phyloP scores from a whole-genome alignment of 2,888 invertebrate genomes.

The Drosophila setosimentum region DNA sequence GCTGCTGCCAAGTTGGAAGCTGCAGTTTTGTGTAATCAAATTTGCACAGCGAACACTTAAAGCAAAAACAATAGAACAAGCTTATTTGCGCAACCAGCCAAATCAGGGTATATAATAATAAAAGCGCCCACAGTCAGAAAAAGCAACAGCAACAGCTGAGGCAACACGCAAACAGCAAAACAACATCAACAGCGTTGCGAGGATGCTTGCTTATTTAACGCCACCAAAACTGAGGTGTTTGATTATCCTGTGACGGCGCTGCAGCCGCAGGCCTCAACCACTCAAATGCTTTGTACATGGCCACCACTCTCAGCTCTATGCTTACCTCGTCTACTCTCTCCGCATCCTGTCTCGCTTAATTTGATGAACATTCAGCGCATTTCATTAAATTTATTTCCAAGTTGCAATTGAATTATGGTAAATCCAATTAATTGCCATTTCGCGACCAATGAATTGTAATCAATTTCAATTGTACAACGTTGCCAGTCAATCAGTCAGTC shows the following conservation, averaged over 20 bases:
- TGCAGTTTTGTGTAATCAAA: constrained; percentile 36
- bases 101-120: constrained; percentile 71
- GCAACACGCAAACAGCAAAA: constrained; percentile 23
- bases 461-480: constrained; percentile 55
- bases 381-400: constrained; percentile 64
- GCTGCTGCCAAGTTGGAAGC: constrained; percentile 13
- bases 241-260: constrained; percentile 48
- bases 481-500: constrained; percentile 7
- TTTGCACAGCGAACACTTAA: constrained; percentile 38
- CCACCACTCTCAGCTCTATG: not conserved
- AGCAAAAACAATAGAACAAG: constrained; percentile 51
- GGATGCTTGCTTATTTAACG: constrained; percentile 57
- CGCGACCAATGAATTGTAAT: constrained; percentile 64
- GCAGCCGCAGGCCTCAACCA: constrained; percentile 27
- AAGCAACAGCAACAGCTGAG: constrained; percentile 18
- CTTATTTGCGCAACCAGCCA: constrained; percentile 61
- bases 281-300: constrained; percentile 29
- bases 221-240: constrained; percentile 48
- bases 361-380: constrained; percentile 56
- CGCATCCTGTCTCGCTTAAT: constrained; percentile 36
- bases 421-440: constrained; percentile 65
- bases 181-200: not conserved
- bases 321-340: not conserved
- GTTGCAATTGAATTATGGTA: constrained; percentile 64
- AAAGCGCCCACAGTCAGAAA: constrained; percentile 44